A percentile compares a stretch with the other conserved stretches of the same genome.
phyloP scores from a whole-genome alignment of 2,797 vertebrate species.

The Orestias chungarensis region DNA sequence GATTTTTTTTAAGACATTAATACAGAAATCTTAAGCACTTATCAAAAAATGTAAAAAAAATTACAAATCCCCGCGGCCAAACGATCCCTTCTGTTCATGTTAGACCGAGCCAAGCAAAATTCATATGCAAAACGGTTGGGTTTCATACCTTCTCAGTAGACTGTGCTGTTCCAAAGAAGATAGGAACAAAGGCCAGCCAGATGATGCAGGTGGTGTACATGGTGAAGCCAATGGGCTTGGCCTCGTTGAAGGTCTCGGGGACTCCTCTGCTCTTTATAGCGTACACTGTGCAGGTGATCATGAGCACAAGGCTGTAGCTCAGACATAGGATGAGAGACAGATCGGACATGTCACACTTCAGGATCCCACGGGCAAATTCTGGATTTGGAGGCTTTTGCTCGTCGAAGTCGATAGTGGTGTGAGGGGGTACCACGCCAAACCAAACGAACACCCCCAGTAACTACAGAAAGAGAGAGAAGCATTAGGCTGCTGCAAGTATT shows the following conservation, averaged over 20 bases:
- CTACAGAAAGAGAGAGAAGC: conserved; percentile 51
- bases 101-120: no score
- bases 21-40: no score
- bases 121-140: not conserved
- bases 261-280: conserved; percentile 97
- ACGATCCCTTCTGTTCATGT: not conserved
- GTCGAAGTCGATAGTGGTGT: conserved; percentile 89
- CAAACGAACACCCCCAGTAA: conserved; percentile 83
- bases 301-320: conserved; percentile 95
- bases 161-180: conserved; percentile 97
- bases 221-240: conserved; percentile 97
- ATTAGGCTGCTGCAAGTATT: not conserved
- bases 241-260: conserved; percentile 98
- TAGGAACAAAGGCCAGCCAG: conserved; percentile 98
- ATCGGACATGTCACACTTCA: conserved; percentile 98
- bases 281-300: conserved; percentile 98
- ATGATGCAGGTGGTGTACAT: conserved; percentile 99
- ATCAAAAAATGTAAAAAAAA: no score
- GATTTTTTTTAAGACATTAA: no score
- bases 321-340: conserved; percentile 94
- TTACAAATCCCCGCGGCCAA: no score
- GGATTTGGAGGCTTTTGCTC: conserved; percentile 89
- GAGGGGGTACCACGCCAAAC: conserved; percentile 85
- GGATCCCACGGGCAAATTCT: conserved; percentile 85
- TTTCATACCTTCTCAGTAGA: conserved; percentile 91